phyloP scores from a whole-genome alignment of 1,140 invertebrate genomes.

The Eueides isabella region DNA sequence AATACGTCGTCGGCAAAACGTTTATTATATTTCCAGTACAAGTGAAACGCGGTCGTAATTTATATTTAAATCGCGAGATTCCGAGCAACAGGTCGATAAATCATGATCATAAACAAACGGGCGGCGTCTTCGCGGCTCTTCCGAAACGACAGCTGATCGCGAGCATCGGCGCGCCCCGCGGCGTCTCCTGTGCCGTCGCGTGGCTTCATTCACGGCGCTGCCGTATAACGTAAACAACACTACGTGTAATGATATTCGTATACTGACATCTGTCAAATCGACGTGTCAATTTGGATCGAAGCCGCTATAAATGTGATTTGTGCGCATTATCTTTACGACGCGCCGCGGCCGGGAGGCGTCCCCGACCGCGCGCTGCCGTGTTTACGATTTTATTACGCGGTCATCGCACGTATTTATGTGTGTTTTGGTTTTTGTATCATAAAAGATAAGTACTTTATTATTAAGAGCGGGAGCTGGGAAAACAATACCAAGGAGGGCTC shows the following conservation, averaged over 20 bases:
- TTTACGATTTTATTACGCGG: constrained; percentile 11
- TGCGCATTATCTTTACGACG: constrained; percentile 25
- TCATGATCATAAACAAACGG: constrained; percentile 35
- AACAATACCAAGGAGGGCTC: background rate
- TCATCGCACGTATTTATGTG: constrained; percentile 11
- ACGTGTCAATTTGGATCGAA: constrained; percentile 30
- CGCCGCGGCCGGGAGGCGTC: constrained; percentile 3
- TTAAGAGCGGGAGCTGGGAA: background rate
- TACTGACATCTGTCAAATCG: constrained; percentile 29
- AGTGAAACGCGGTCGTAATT: constrained; percentile 22
- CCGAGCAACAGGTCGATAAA: constrained; percentile 31
- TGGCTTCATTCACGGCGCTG: constrained; percentile 59
- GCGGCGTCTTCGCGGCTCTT: constrained; percentile 20
- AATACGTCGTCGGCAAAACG: constrained; percentile 10
- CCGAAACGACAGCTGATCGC: constrained; percentile 45
- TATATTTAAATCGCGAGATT: constrained; percentile 24
- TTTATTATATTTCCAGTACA: constrained; percentile 17
- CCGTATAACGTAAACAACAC: constrained; percentile 52
- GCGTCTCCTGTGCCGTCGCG: constrained; percentile 24
- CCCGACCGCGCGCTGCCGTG: background rate
- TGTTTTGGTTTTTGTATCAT: background rate
- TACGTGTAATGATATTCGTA: constrained; percentile 31
- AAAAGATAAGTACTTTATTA: background rate
- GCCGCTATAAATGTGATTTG: constrained; percentile 32
- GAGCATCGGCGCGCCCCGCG: constrained; percentile 32